A percentile compares a stretch with the other conserved stretches of the same genome.
phyloP scores from a whole-genome alignment of 2,888 invertebrate species.

The Fragum sueziense region DNA sequence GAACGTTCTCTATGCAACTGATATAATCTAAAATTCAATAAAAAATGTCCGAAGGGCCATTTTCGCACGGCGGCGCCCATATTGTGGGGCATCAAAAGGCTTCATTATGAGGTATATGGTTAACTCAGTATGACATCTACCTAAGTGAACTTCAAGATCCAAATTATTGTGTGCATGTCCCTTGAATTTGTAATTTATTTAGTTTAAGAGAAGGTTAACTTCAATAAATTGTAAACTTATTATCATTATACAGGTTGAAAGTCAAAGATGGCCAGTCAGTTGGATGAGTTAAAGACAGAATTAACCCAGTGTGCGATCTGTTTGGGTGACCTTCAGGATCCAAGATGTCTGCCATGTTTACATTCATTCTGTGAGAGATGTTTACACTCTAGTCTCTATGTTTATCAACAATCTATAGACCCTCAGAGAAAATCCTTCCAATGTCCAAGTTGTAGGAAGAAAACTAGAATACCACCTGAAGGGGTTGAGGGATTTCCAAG shows the following conservation, averaged over 20 bases:
- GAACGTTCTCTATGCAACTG: too few species aligned
- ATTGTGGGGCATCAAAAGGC: too few species aligned
- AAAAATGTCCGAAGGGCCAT: too few species aligned
- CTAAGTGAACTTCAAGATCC: not conserved
- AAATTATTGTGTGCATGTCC: not conserved
- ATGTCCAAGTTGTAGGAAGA: constrained; percentile 61
- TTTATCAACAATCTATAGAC: constrained; percentile 14
- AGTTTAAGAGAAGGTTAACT: not conserved
- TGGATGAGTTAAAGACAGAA: constrained; percentile 24
- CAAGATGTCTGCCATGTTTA: constrained; percentile 60
- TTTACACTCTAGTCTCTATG: constrained; percentile 51
- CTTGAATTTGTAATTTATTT: not conserved
- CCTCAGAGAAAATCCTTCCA: constrained; percentile 35
- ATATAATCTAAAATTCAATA: too few species aligned
- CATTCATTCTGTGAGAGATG: constrained; percentile 63
- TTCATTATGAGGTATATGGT: not conserved
- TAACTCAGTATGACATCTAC: not conserved
- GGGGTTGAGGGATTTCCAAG: constrained; percentile 56
- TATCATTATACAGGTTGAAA: too few species aligned
- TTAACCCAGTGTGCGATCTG: constrained; percentile 63
- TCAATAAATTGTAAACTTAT: not conserved
- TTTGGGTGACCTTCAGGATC: constrained; percentile 50
- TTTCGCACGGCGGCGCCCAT: too few species aligned
- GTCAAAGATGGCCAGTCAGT: not conserved
- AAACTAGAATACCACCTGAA: constrained; percentile 38